Evolutionary conservation across 2,113 vertebrate species (phyloP).

Genomic region (Arenaria interpres): DNA sequence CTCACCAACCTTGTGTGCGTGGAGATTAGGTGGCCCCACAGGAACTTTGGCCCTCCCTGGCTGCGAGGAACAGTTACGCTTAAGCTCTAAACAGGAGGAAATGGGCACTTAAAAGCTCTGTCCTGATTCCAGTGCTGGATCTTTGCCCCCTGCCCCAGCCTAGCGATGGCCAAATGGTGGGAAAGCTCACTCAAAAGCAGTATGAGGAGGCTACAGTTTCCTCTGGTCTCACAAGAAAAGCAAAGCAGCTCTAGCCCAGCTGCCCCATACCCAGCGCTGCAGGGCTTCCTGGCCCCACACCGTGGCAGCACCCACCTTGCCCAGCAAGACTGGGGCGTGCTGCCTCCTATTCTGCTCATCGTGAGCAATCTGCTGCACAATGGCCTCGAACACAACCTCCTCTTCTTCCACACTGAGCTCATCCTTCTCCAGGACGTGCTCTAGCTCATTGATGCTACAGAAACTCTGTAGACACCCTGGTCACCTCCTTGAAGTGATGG

Average conservation of each 20-base stretch:
- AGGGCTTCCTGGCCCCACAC: not conserved
- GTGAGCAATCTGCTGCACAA: conserved; percentile 79
- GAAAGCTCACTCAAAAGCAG: not conserved
- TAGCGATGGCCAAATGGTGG: accelerated
- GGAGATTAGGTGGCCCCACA: not conserved
- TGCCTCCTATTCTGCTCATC: conserved; percentile 68
- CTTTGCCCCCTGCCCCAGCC: not conserved
- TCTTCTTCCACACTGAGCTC: conserved; percentile 80
- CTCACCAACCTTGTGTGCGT: not conserved
- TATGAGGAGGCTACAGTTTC: not conserved
- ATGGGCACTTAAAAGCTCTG: not conserved
- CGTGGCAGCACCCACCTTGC: conserved; percentile 68
- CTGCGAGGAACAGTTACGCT: not conserved
- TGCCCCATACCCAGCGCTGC: not conserved
- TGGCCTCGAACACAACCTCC: conserved; percentile 76
- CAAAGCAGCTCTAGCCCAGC: not conserved
- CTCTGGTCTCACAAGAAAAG: not conserved
- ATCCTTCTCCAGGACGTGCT: conserved; percentile 78
- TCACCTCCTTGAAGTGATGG: conserved; percentile 81
- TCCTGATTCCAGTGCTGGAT: not conserved
- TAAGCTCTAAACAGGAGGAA: not conserved
- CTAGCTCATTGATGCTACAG: conserved; percentile 75
- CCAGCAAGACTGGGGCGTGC: conserved; percentile 64
- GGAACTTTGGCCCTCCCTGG: not conserved
- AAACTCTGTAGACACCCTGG: conserved; percentile 75